Evolutionary conservation across 23 tunicate genomes (phyloP).

Genomic region (Trididemnum nubilum): DNA sequence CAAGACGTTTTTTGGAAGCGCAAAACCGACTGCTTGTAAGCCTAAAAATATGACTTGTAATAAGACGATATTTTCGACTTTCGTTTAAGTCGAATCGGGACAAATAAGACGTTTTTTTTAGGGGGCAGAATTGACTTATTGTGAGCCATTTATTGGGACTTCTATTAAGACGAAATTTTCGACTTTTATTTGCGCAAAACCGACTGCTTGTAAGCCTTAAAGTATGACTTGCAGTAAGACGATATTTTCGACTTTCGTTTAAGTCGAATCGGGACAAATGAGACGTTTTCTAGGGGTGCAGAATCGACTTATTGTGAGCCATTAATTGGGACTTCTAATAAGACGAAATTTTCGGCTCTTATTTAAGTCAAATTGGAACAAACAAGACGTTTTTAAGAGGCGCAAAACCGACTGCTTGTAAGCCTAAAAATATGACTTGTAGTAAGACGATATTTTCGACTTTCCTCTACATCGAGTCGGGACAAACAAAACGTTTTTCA

Average conservation of each 20-base stretch:
- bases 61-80: not conserved
- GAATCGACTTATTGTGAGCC: not conserved
- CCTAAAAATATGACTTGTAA: not conserved
- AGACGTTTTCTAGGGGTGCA: too few species aligned
- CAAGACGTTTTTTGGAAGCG: too few species aligned
- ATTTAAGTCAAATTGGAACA: not conserved
- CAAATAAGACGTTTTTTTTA: not conserved
- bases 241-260: too few species aligned
- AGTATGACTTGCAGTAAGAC: too few species aligned
- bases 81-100: not conserved
- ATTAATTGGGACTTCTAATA: not conserved
- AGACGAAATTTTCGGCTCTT: not conserved
- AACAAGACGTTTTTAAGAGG: not conserved
- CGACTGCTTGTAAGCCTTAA: too few species aligned
- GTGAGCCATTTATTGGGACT: not conserved
- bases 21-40: not conserved
- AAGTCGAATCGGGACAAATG: too few species aligned
- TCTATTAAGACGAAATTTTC: not conserved
- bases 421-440: not conserved
- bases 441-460: not conserved
- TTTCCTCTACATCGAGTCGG: not conserved
- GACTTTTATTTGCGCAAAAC: too few species aligned
- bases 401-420: not conserved
- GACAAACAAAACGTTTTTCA: not conserved
- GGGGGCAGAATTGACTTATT: not conserved